phyloP scores from a whole-genome alignment of 2,113 vertebrate species.

The Ahaetulla prasina region DNA sequence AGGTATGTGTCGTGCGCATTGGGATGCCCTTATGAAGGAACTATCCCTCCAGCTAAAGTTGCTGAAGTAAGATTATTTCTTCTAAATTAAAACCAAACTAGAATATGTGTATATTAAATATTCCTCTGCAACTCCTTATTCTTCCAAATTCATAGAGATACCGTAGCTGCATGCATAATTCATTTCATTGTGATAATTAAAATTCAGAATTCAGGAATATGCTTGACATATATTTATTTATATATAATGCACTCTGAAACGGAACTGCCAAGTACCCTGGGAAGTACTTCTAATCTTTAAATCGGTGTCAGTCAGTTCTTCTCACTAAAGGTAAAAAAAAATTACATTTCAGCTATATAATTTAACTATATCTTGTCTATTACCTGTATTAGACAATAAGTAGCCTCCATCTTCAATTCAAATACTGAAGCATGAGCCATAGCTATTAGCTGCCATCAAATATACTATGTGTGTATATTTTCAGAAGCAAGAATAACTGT shows the following conservation, averaged over 20 bases:
- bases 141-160: background rate
- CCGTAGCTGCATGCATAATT: background rate
- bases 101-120: conserved; percentile 5
- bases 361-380: background rate
- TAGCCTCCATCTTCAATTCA: background rate
- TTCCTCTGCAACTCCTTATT: background rate
- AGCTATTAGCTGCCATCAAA: background rate
- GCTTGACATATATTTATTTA: background rate
- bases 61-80: conserved; percentile 76
- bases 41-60: conserved; percentile 78
- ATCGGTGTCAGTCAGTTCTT: background rate
- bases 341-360: background rate
- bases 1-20: conserved; percentile 92
- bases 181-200: background rate
- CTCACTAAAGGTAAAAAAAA: background rate
- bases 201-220: background rate
- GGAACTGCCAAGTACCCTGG: background rate
- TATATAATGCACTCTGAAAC: background rate
- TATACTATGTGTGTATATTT: background rate
- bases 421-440: background rate
- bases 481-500: background rate
- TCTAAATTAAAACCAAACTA: background rate
- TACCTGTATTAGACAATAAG: background rate
- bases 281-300: background rate
- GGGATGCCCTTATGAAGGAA: conserved; percentile 90